These are phyloP conservation scores for Aphis craccivora DNA, from an alignment of 1,140 invertebrate genomes.

Conservation along the genomic window DNA sequence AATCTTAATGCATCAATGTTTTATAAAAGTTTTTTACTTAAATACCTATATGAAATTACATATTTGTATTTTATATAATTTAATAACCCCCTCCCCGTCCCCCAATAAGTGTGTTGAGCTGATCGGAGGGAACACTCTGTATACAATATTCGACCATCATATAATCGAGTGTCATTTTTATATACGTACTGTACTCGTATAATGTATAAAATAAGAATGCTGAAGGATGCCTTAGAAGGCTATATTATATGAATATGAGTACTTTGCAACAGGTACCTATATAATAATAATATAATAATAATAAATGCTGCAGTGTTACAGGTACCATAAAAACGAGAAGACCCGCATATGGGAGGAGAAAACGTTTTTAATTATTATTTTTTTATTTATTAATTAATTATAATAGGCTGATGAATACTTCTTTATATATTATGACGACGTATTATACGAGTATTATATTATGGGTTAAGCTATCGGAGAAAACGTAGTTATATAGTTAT, in stretches of 20 bases:
- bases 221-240: background rate
- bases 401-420: background rate
- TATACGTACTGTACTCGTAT: background rate
- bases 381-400: constrained; percentile 11
- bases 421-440: background rate
- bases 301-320: background rate
- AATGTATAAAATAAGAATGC: background rate
- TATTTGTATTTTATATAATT: background rate
- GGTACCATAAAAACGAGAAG: background rate
- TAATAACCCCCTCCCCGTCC: background rate
- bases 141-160: background rate
- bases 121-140: background rate
- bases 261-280: background rate
- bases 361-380: background rate
- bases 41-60: background rate
- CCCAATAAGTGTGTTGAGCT: background rate
- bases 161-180: background rate
- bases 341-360: constrained; percentile 3
- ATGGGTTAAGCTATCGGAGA: background rate
- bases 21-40: background rate
- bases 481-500: background rate
- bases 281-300: background rate
- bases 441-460: background rate
- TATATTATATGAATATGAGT: background rate
- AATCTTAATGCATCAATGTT: no score